Conservation (phyloP, 2,888 invertebrate genomes). For the Drosophila gaucha region DNA sequence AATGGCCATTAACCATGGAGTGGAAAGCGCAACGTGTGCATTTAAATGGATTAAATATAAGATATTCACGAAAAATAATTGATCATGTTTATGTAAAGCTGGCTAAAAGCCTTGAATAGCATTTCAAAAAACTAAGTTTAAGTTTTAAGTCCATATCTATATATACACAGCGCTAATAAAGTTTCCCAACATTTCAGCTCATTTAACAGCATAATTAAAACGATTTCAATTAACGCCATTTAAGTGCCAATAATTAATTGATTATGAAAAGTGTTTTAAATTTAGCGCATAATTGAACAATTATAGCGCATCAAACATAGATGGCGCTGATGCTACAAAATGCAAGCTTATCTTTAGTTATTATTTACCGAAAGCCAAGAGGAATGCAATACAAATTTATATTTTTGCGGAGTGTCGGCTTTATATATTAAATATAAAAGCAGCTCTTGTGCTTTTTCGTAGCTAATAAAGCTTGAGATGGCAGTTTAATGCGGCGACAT, state of each 20-base stretch:
- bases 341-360: neutral
- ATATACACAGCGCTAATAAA: too few species aligned
- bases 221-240: too few species aligned
- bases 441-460: slow-evolving; percentile 21
- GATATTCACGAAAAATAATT: slow-evolving; percentile 9
- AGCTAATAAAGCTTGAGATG: slow-evolving; percentile 57
- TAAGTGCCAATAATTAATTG: too few species aligned
- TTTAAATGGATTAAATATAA: slow-evolving; percentile 42
- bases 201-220: too few species aligned
- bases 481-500: slow-evolving; percentile 59
- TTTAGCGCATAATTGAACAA: too few species aligned
- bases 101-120: too few species aligned
- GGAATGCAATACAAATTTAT: neutral
- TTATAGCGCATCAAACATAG: too few species aligned
- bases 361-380: neutral
- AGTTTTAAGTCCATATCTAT: too few species aligned
- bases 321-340: neutral
- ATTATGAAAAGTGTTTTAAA: too few species aligned
- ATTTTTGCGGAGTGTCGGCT: neutral
- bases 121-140: too few species aligned
- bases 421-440: neutral
- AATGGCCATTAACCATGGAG: slow-evolving; percentile 38
- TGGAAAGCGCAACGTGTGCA: slow-evolving; percentile 7
- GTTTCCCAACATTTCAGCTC: too few species aligned
- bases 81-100: neutral